Percentiles rank a stretch among this genome's conserved stretches.
phyloP scores from a whole-genome alignment of 2,113 vertebrate species.

The Entelurus aequoreus region DNA sequence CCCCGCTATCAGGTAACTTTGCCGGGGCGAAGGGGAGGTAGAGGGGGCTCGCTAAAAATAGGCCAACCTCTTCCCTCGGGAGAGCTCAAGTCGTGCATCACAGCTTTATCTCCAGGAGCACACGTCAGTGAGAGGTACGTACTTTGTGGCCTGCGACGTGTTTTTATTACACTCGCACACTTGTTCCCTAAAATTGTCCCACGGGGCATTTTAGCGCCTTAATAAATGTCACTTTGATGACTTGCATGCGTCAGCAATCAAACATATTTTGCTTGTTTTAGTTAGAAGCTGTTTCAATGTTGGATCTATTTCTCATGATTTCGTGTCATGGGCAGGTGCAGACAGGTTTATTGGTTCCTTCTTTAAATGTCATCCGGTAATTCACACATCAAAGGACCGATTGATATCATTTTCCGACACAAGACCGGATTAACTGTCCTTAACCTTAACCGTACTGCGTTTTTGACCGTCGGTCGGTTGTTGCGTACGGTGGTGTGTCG shows the following conservation, averaged over 20 bases:
- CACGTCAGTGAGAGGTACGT: conserved; percentile 63
- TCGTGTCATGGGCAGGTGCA: conserved; percentile 18
- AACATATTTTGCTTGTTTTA: too few species aligned
- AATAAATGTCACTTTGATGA: too few species aligned
- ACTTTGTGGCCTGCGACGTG: conserved; percentile 13
- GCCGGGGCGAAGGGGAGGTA: conserved; percentile 48
- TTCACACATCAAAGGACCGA: too few species aligned
- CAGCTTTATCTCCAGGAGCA: conserved; percentile 43
- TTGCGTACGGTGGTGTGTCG: background rate
- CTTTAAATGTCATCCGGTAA: background rate
- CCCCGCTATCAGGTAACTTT: conserved; percentile 73
- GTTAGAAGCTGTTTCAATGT: background rate
- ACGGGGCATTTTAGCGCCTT: background rate
- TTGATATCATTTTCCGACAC: too few species aligned
- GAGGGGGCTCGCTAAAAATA: conserved; percentile 64
- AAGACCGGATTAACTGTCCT: too few species aligned
- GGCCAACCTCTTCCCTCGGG: conserved; percentile 23
- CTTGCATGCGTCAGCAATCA: too few species aligned
- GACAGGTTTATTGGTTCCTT: conserved; percentile 46
- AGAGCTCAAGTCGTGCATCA: conserved; percentile 57
- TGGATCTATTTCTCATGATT: conserved; percentile 10
- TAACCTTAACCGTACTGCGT: background rate
- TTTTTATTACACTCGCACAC: conserved; percentile 24
- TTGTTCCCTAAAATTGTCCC: conserved; percentile 6
- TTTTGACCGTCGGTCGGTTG: background rate